These are phyloP conservation scores for Argynnis bischoffii DNA, from an alignment of 2,888 invertebrate species.

Conservation along the genomic window DNA sequence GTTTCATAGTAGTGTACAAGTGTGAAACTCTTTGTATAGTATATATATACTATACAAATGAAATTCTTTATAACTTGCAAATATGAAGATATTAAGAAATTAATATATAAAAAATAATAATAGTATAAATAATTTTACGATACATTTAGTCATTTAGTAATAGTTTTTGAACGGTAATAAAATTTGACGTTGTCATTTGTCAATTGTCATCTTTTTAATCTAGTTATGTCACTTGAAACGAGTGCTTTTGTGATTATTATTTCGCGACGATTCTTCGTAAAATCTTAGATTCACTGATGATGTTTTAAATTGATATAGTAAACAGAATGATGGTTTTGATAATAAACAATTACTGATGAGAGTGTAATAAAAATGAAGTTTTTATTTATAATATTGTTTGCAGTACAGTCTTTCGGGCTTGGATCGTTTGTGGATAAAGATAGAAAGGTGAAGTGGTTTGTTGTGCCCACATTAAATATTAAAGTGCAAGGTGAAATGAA, in stretches of 20 bases:
- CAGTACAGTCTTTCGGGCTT: constrained; percentile 60
- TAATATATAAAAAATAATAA: no score
- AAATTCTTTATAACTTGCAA: no score
- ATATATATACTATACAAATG: no score
- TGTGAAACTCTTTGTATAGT: no score
- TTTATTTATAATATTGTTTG: constrained; percentile 58
- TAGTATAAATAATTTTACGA: no score
- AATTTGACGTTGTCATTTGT: constrained; percentile 24
- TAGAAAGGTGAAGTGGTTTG: constrained; percentile 63
- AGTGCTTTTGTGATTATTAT: constrained; percentile 27
- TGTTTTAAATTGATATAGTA: constrained; percentile 13
- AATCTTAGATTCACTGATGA: constrained; percentile 9
- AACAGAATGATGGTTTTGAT: constrained; percentile 24
- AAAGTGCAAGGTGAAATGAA: constrained; percentile 41
- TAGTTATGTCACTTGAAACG: not conserved
- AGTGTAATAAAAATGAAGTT: constrained; percentile 55
- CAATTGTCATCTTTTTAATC: constrained; percentile 10
- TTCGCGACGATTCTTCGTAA: constrained; percentile 12
- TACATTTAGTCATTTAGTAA: no score
- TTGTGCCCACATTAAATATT: constrained; percentile 39
- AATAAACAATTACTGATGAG: constrained; percentile 6
- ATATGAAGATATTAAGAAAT: no score
- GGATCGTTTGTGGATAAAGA: constrained; percentile 60
- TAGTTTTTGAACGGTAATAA: no score
- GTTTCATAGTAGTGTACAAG: no score